Base-by-base conservation (phyloP, 2,113 vertebrate species). In the Amblyopsis rosae region DNA sequence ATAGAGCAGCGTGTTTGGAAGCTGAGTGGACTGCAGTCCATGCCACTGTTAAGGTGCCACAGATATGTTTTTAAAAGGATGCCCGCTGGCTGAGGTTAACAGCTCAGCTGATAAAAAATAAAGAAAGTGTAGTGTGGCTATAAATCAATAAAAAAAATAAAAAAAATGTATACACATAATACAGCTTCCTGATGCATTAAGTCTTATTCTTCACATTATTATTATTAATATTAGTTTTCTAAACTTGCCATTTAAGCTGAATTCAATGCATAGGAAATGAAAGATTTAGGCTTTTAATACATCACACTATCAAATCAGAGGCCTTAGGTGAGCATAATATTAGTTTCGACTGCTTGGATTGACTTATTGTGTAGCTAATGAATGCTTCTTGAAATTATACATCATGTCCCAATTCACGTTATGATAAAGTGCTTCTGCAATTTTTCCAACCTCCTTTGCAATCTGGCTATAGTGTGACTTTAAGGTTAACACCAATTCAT, bases 1-100 rank as follows among this genome's bases (percentile, higher is more conserved):
- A 79, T 71, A 69, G 82, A 46, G 60, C 65, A 82, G 80, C 73
- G 62, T 50, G 70, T 75, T 32, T 33, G 56, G 26, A 70, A 82
- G 60, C 72, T 64, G 69, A 70, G 73, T n/a, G 71, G 69, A 12
- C 12, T 15, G 49, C 71, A 77, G 80, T 70, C 61, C 58, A 54
- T 69, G 53, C 47, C 58, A 63, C 32, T 59, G 57, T 17, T 59
- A 16, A 12, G 59, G 62, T 50, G 72, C 58, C 67, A 74, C 41
- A 72, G 68, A 79, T 53, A 70, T 9, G 13, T 7, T 69, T 79
- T 81, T 79, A 33, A 65, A 61, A 57, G 16, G 65, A 66, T 59
- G 48, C 79, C 77, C 67, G 65, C 51, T 54, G 12, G n/a, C 51
- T 15, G 13, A 54, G 51, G 51, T 41, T 12, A 56, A 54, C 70